A percentile compares a stretch with the other conserved stretches of the same genome.
These are phyloP conservation scores for Diachrysia chrysitis DNA, from an alignment of 2,888 invertebrate genomes.

Conservation along the genomic window DNA sequence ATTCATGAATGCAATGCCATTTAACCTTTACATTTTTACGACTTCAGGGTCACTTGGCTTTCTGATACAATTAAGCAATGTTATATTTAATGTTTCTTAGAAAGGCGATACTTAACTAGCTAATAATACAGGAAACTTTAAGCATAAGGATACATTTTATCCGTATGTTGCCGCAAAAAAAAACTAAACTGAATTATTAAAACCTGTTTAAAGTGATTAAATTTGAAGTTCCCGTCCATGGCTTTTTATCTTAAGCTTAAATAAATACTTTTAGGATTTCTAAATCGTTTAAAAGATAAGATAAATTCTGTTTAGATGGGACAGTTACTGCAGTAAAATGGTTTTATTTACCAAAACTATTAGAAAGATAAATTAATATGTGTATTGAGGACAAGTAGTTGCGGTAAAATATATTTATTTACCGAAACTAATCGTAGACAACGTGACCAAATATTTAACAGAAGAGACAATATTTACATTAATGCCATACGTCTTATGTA, in stretches of 20 bases:
- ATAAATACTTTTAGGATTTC: slow-evolving; percentile 5
- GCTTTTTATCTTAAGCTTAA: neutral
- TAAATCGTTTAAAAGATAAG: neutral
- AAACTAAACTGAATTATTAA: too few species aligned
- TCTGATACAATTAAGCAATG: slow-evolving; percentile 26
- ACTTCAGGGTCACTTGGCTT: slow-evolving; percentile 28
- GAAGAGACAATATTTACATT: slow-evolving; percentile 50
- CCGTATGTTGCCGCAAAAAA: neutral
- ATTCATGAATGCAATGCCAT: slow-evolving; percentile 7
- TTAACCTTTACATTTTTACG: slow-evolving; percentile 16
- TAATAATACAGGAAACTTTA: slow-evolving; percentile 16
- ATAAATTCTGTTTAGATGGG: neutral
- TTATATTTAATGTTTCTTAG: slow-evolving; percentile 18
- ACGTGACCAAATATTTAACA: slow-evolving; percentile 49
- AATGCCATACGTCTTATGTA: slow-evolving; percentile 28
- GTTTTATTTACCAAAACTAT: neutral
- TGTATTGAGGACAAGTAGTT: slow-evolving; percentile 7
- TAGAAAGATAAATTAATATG: neutral
- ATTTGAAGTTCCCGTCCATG: neutral
- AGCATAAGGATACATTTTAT: neutral
- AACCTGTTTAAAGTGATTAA: neutral
- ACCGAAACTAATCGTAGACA: slow-evolving; percentile 44
- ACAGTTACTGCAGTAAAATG: neutral
- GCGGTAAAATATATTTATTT: slow-evolving; percentile 21
- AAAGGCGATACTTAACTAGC: slow-evolving; percentile 21